Percentiles rank a stretch among this genome's conserved stretches.
These are phyloP conservation scores for Neodiprion pinetum DNA, from an alignment of 1,140 invertebrate genomes.

Conservation along the genomic window DNA sequence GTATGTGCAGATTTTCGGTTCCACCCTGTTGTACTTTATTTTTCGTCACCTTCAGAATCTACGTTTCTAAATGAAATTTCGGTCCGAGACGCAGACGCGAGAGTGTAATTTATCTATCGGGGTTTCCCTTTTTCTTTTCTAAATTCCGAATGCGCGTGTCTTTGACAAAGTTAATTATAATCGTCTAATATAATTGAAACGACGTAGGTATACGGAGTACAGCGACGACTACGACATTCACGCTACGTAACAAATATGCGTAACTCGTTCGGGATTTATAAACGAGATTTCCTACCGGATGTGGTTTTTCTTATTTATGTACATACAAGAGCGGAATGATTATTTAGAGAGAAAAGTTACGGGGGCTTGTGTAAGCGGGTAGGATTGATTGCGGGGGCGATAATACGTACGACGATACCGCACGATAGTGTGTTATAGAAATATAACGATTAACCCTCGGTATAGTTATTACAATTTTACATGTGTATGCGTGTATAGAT, in stretches of 20 bases:
- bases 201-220: slow-evolving; percentile 41
- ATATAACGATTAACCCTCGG: not conserved
- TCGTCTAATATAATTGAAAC: slow-evolving; percentile 47
- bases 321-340: too few relatives aligned
- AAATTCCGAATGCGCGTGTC: not conserved
- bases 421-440: slow-evolving; percentile 9
- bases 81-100: too few relatives aligned
- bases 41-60: not conserved
- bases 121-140: too few relatives aligned
- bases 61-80: not conserved
- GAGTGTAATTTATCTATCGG: too few relatives aligned
- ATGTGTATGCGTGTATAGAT: slow-evolving; percentile 2
- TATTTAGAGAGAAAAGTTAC: too few relatives aligned
- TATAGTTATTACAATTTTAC: slow-evolving; percentile 17
- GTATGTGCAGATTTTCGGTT: too few relatives aligned
- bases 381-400: too few relatives aligned
- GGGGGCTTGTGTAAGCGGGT: too few relatives aligned
- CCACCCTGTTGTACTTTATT: too few relatives aligned
- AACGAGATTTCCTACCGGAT: too few relatives aligned
- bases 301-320: too few relatives aligned
- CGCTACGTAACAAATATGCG: not conserved
- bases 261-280: not conserved
- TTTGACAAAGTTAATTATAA: not conserved
- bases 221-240: not conserved
- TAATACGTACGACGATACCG: too few relatives aligned